phyloP scores from a whole-genome alignment of 2,797 vertebrate species.

The Chelonia mydas region DNA sequence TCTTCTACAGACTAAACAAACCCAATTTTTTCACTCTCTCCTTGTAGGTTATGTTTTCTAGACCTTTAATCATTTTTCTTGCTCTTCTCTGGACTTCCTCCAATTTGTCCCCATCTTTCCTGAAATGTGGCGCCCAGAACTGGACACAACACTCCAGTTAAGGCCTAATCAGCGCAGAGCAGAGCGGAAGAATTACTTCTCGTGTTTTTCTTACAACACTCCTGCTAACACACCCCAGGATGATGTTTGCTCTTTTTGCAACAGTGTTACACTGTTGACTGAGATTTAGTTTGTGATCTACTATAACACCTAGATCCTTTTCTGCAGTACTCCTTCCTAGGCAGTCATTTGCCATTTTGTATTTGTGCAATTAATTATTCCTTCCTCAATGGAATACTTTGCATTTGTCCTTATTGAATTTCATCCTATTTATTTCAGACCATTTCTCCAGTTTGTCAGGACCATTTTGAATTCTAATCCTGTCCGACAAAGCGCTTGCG shows the following conservation, averaged over 20 bases:
- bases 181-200: background rate
- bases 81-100: background rate
- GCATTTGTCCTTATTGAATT: background rate
- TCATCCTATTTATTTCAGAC: background rate
- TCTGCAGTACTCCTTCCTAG: background rate
- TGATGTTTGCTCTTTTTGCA: background rate
- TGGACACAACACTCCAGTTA: background rate
- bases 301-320: background rate
- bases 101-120: background rate
- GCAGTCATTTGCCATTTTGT: background rate
- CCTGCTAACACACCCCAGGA: background rate
- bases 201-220: background rate
- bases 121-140: background rate
- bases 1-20: background rate
- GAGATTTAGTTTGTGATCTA: background rate
- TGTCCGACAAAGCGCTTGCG: background rate
- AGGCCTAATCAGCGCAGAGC: background rate
- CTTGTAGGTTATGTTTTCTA: background rate
- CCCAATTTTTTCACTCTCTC: background rate
- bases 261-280: background rate
- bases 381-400: background rate
- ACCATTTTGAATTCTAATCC: background rate
- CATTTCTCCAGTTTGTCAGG: background rate
- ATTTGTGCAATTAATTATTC: background rate
- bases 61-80: background rate